Evolutionary conservation across 2,113 vertebrate genomes (phyloP), one percentile per base, ranked within the genome.

Genomic region (Alces alces): DNA sequence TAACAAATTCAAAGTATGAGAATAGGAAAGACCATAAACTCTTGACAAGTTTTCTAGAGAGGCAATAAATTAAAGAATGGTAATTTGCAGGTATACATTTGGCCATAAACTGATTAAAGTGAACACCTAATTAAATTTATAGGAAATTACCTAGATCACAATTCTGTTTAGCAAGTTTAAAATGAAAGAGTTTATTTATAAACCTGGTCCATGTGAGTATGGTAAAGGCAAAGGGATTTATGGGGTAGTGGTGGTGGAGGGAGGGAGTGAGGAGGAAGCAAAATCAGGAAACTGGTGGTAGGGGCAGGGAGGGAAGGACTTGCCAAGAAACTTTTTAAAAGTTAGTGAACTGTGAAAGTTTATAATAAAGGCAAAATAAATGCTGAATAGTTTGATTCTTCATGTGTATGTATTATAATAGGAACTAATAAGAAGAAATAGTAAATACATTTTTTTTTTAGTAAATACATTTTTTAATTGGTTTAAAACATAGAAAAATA

Each of bases 131-230:
- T 88, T 90, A 96, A 87, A 94, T 90, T 64, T 91, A 70, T 78
- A 94, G 90, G 36, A 66, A 94, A 78, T 76, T 66, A 89, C 14
- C 58, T 80, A 93, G 82, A 79, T 96, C 58, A 85, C 52, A 92
- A 58, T 95, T 78, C 28, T 97, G 21, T 54, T 86, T 95, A 61
- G 23, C 27, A 92, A 89, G 45, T 96, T 95, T 96, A 91, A 96
- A 96, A 91, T 54, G 14, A 86, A 97, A 55, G 66, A 93, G n/a
- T 97, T 93, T 50, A 76, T 95, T 96, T 87, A 95, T 82, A 95
- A 97, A 92, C 5, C 36, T 92, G 64, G 25, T 47, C 82, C 87
- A 88, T 78, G 7, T 66, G 33, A 95, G 89, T 89, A 96, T 86
- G 43, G 54, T 93, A 96, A 95, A 97, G 33, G 45, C 73, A 91